Conservation (phyloP, 2,113 vertebrate species). For the Nothocercus nigrocapillus region DNA sequence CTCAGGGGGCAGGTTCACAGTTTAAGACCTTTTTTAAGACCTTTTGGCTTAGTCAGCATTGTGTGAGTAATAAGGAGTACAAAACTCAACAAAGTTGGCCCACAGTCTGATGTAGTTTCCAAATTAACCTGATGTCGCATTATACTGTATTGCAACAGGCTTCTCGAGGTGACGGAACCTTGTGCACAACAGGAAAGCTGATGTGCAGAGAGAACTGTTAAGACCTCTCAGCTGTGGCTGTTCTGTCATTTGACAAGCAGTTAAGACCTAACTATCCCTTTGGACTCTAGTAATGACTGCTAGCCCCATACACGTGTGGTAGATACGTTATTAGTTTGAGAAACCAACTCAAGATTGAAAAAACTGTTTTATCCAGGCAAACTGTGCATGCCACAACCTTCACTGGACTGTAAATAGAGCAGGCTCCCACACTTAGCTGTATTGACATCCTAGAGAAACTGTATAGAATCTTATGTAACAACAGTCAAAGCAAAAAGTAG, state of each 20-base stretch:
- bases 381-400: neutral
- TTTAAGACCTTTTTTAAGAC: slow-evolving; percentile 7
- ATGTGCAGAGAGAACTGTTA: neutral
- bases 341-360: neutral
- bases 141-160: neutral
- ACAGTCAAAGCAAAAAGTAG: neutral
- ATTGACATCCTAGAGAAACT: neutral
- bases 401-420: neutral
- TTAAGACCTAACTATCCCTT: neutral
- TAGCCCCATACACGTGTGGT: neutral
- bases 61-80: neutral
- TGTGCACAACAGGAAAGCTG: neutral
- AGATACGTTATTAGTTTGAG: fast-evolving
- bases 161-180: neutral
- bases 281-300: neutral
- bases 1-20: slow-evolving; percentile 34
- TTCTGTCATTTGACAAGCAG: neutral
- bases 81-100: neutral
- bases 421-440: neutral
- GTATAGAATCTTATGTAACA: neutral
- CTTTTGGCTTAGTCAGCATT: neutral
- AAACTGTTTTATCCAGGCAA: neutral
- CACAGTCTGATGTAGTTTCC: neutral
- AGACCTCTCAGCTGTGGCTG: neutral
- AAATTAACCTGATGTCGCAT: neutral